These are phyloP conservation scores for Menidia menidia DNA, from an alignment of 2,797 vertebrate species.

Conservation along the genomic window DNA sequence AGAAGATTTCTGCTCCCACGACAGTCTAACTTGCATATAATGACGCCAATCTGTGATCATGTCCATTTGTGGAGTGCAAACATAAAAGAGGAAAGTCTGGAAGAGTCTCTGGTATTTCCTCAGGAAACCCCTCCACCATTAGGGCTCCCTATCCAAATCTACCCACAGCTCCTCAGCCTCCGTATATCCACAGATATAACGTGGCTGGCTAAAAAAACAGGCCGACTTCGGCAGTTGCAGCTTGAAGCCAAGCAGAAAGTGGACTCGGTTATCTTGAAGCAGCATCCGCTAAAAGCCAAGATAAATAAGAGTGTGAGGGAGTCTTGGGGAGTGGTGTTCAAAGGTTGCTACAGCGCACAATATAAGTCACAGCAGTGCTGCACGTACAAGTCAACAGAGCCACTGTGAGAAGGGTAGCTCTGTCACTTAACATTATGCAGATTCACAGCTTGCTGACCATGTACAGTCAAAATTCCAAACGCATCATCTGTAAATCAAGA, in stretches of 20 bases:
- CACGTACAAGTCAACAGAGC: neutral
- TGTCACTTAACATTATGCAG: conserved; percentile 32
- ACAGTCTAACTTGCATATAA: neutral
- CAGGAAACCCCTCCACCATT: conserved; percentile 55
- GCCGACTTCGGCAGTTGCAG: conserved; percentile 30
- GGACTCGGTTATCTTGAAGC: conserved; percentile 25
- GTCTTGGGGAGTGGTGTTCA: conserved; percentile 37
- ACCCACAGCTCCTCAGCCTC: conserved; percentile 1
- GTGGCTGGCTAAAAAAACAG: conserved; percentile 4
- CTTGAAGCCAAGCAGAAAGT: conserved; percentile 17
- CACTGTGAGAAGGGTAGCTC: conserved; percentile 9
- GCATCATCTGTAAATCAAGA: neutral
- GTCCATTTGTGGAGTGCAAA: neutral
- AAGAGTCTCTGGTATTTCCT: conserved; percentile 69
- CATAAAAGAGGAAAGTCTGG: conserved; percentile 30
- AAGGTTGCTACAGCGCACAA: conserved; percentile 10
- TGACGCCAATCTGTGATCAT: neutral
- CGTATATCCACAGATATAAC: conserved; percentile 7
- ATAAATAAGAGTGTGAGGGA: conserved; percentile 6
- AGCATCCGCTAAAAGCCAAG: conserved; percentile 6
- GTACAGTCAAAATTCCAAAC: conserved; percentile 20
- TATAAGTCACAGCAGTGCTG: conserved; percentile 22
- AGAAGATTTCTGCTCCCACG: neutral
- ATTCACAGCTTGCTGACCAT: conserved; percentile 12
- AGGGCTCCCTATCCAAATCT: conserved; percentile 7